phyloP scores from a whole-genome alignment of 2,113 vertebrate species.

The Myanophis thanlyinensis region DNA sequence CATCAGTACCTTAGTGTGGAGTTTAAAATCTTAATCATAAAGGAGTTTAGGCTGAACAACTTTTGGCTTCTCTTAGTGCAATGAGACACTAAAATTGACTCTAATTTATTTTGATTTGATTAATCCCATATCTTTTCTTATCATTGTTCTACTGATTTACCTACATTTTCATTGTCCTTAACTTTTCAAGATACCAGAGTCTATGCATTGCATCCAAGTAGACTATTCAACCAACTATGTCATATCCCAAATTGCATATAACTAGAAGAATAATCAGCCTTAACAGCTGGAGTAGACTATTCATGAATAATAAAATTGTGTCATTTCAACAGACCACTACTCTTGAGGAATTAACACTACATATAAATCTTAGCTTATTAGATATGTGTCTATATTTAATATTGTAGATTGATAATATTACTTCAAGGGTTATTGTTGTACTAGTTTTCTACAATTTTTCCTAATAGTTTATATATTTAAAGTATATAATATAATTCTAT shows the following conservation, averaged over 20 bases:
- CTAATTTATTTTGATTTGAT: background rate
- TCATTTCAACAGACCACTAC: background rate
- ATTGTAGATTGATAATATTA: background rate
- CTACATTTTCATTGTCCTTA: background rate
- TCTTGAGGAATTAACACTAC: background rate
- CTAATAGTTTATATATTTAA: background rate
- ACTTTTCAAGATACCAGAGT: background rate
- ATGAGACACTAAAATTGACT: background rate
- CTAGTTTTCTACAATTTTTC: background rate
- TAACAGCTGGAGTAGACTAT: background rate
- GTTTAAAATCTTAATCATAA: background rate
- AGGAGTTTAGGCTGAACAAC: background rate
- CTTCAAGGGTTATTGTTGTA: background rate
- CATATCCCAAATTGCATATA: background rate
- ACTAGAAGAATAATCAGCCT: background rate
- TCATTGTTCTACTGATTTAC: background rate
- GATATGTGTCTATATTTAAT: background rate
- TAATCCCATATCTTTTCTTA: background rate
- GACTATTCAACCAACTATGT: background rate
- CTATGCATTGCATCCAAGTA: background rate
- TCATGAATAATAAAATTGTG: background rate
- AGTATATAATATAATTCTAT: background rate
- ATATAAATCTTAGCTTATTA: background rate
- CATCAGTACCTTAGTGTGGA: background rate
- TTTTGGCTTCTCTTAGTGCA: background rate